These are phyloP conservation scores for Scartelaos histophorus DNA, from an alignment of 2,113 vertebrate genomes.

Conservation along the genomic window DNA sequence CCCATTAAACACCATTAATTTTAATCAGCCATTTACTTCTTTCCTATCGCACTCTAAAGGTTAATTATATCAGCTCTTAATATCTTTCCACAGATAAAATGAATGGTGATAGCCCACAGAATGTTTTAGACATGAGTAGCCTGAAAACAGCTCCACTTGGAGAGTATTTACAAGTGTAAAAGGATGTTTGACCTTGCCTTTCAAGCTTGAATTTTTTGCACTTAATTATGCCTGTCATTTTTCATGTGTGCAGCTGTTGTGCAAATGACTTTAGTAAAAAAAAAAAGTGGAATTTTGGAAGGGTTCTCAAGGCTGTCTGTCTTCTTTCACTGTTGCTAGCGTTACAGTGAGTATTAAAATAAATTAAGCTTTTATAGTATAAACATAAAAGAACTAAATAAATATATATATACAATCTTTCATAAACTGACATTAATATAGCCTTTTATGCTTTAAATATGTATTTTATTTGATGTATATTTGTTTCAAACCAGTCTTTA, in stretches of 20 bases:
- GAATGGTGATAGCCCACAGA: slow-evolving; percentile 9
- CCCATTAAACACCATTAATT: slow-evolving; percentile 7
- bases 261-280: slow-evolving; percentile 6
- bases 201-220: neutral
- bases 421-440: neutral
- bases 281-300: neutral
- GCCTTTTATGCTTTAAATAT: neutral
- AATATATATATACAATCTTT: neutral
- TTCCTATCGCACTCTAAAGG: neutral
- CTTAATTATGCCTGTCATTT: slow-evolving; percentile 10
- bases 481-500: neutral
- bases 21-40: slow-evolving; percentile 8
- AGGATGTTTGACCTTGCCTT: slow-evolving; percentile 4
- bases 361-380: neutral
- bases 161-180: slow-evolving; percentile 9
- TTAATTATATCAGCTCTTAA: slow-evolving; percentile 11
- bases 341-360: neutral
- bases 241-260: slow-evolving; percentile 11
- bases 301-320: slow-evolving; percentile 4
- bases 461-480: neutral
- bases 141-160: neutral
- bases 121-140: neutral
- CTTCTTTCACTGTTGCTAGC: neutral
- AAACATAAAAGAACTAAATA: neutral
- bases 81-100: slow-evolving; percentile 1